Conservation (phyloP, 2,113 vertebrate genomes). For the Suricata suricatta region DNA sequence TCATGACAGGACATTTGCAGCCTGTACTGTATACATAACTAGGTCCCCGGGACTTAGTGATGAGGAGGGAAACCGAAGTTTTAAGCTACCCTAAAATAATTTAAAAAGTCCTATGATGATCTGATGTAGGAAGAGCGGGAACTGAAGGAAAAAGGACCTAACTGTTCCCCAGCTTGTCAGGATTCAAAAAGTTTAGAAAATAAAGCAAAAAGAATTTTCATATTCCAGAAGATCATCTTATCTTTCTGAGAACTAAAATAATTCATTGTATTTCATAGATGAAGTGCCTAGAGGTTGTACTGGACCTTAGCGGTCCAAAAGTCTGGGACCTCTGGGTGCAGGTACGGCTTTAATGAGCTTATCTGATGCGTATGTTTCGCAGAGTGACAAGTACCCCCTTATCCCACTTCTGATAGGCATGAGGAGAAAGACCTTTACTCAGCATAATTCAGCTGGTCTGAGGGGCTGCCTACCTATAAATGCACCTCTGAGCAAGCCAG, state of each 20-base stretch:
- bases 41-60: not conserved
- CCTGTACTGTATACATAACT: not conserved
- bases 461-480: not conserved
- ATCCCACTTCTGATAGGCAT: not conserved
- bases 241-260: constrained; percentile 12
- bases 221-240: not conserved
- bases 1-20: not conserved
- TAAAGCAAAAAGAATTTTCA: not conserved
- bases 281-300: not conserved
- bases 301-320: not conserved
- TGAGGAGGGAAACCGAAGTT: not conserved
- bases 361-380: constrained; percentile 16
- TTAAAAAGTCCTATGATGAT: not conserved
- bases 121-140: not conserved
- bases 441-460: not conserved
- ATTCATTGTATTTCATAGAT: not conserved
- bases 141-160: not conserved
- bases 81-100: not conserved
- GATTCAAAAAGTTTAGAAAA: not conserved
- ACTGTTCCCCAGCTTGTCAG: not conserved
- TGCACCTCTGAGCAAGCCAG: not conserved
- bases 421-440: not conserved
- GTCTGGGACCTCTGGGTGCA: not conserved
- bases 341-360: constrained; percentile 22
- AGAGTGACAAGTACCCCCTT: constrained; percentile 21